phyloP scores from a whole-genome alignment of 2,113 vertebrate genomes.

The Rattus rattus region DNA sequence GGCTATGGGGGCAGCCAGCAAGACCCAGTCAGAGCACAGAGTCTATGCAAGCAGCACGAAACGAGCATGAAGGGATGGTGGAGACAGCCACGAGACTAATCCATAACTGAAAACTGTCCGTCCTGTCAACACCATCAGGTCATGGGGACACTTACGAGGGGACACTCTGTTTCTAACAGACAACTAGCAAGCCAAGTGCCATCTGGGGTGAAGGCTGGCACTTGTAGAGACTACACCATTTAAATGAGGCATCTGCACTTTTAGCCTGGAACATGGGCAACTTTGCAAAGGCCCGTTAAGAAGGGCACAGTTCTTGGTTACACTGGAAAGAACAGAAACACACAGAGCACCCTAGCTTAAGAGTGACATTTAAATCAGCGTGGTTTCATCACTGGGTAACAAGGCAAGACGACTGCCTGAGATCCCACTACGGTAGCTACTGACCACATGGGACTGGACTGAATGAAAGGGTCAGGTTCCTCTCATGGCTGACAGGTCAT shows the following conservation, averaged over 20 bases:
- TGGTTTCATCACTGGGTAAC: background rate
- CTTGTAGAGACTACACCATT: background rate
- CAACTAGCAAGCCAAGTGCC: background rate
- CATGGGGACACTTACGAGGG: background rate
- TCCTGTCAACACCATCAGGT: background rate
- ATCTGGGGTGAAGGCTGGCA: background rate
- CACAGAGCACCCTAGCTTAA: background rate
- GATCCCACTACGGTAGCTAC: background rate
- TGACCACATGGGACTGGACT: background rate
- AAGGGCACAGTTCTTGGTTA: background rate
- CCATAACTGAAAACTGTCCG: background rate
- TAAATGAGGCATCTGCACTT: no score
- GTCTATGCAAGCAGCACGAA: background rate
- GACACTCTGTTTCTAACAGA: background rate
- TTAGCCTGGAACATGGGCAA: no score
- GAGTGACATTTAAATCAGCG: background rate
- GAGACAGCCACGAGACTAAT: background rate
- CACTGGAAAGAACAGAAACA: background rate
- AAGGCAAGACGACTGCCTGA: background rate
- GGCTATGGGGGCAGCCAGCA: no score
- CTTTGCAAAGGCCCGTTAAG: background rate
- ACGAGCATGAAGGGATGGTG: background rate
- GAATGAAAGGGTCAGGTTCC: background rate
- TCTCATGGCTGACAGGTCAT: background rate
- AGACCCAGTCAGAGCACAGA: background rate